These are phyloP conservation scores for Myanophis thanlyinensis DNA, from an alignment of 2,113 vertebrate genomes.

Conservation along the genomic window DNA sequence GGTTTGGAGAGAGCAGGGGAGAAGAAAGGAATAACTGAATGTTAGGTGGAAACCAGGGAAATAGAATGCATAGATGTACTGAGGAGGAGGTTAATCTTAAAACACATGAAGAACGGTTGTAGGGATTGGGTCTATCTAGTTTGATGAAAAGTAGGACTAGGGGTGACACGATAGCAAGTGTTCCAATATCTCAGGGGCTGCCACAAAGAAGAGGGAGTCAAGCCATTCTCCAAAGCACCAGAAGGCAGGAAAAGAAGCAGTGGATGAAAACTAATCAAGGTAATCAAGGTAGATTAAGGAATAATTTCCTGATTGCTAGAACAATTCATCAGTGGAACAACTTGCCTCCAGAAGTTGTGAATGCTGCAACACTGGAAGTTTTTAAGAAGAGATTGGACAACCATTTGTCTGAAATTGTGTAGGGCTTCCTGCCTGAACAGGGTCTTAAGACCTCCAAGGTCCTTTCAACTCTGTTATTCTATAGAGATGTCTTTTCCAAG, in stretches of 20 bases:
- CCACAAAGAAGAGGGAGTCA: not conserved
- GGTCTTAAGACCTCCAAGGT: too few species aligned
- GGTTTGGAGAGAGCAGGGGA: not conserved
- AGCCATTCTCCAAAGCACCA: not conserved
- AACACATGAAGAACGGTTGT: not conserved
- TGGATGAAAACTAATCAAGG: not conserved
- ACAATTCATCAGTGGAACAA: not conserved
- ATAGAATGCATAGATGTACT: not conserved
- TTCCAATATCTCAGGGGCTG: not conserved
- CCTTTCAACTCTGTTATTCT: not conserved
- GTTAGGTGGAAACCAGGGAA: not conserved
- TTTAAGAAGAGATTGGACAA: too few species aligned
- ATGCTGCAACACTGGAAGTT: too few species aligned
- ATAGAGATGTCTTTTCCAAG: not conserved
- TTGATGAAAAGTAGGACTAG: not conserved
- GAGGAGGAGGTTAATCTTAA: not conserved
- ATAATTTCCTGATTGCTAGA: not conserved
- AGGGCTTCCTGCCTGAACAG: too few species aligned
- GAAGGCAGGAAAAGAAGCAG: not conserved
- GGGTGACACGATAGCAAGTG: not conserved
- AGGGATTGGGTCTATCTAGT: not conserved
- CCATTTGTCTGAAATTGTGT: too few species aligned
- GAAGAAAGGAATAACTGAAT: not conserved
- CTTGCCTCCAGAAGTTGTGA: too few species aligned
- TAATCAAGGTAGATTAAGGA: not conserved